These are phyloP conservation scores for Cranoglanis bouderius DNA, from an alignment of 2,113 vertebrate genomes.

Conservation along the genomic window DNA sequence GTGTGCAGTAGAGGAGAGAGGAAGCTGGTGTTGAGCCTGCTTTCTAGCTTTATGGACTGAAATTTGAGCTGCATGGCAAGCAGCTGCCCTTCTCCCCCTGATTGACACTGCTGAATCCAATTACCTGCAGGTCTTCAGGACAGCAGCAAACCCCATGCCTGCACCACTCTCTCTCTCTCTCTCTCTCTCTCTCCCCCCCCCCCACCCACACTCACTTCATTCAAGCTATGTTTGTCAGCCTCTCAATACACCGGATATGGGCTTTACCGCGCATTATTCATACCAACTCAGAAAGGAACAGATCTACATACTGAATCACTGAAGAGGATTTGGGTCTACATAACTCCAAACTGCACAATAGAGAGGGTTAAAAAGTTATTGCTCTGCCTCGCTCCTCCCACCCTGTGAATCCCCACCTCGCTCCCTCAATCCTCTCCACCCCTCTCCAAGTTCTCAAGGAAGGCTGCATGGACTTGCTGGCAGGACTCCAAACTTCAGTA, in stretches of 20 bases:
- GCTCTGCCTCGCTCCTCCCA: neutral
- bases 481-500: conserved; percentile 56
- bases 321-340: neutral
- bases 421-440: conserved; percentile 12
- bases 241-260: conserved; percentile 3
- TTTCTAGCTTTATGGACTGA: conserved; percentile 50
- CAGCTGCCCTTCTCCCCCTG: conserved; percentile 41
- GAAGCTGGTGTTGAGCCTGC: conserved; percentile 15
- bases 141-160: conserved; percentile 23
- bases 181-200: conserved; percentile 8
- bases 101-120: conserved; percentile 49
- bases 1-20: neutral
- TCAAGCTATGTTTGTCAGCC: conserved; percentile 16
- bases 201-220: neutral
- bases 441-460: conserved; percentile 33
- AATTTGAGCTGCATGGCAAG: conserved; percentile 43
- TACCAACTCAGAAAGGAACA: neutral
- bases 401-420: conserved; percentile 35
- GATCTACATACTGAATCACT: neutral
- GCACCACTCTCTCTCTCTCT: neutral
- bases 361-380: conserved; percentile 6
- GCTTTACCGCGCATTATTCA: conserved; percentile 12
- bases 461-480: conserved; percentile 43
- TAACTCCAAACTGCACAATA: neutral
- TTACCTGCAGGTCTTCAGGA: conserved; percentile 42